A percentile compares a stretch with the other conserved stretches of the same genome.
Conservation (phyloP, 1,140 invertebrate species). For the Ceratina calcarata region DNA sequence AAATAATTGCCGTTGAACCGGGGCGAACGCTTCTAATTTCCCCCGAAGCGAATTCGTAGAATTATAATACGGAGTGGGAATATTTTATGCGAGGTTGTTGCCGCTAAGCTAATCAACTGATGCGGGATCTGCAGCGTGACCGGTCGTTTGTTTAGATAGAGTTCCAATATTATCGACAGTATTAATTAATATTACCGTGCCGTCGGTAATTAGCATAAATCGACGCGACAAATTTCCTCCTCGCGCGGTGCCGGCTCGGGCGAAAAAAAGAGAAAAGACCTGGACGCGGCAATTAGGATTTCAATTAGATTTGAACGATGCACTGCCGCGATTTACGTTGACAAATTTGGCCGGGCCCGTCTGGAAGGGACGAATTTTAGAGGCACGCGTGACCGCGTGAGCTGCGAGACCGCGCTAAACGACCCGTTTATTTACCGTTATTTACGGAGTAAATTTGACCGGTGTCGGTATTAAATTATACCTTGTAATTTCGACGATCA, state of each 20-base stretch:
- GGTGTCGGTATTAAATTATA: conserved; percentile 54
- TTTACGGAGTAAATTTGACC: conserved; percentile 56
- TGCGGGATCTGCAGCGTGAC: conserved; percentile 53
- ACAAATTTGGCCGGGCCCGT: conserved; percentile 36
- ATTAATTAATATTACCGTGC: conserved; percentile 71
- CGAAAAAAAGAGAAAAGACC: background rate
- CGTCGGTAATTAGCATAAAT: conserved; percentile 59
- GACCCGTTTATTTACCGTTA: conserved; percentile 60
- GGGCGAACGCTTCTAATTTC: too few species aligned
- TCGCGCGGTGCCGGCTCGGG: background rate
- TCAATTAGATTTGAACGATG: conserved; percentile 50
- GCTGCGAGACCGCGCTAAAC: conserved; percentile 7
- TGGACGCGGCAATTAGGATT: conserved; percentile 43
- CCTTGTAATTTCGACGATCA: conserved; percentile 47
- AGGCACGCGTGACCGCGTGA: background rate
- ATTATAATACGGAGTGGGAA: background rate
- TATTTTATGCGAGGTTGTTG: background rate
- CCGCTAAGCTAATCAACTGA: conserved; percentile 50
- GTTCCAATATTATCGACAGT: conserved; percentile 74
- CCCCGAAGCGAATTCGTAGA: too few species aligned
- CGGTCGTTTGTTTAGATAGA: conserved; percentile 76
- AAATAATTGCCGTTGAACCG: too few species aligned
- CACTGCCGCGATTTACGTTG: conserved; percentile 29
- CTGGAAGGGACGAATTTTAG: conserved; percentile 37
- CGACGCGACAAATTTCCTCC: conserved; percentile 34